Conservation (phyloP, 2,888 invertebrate species). For the Trachelus troglodyta region DNA sequence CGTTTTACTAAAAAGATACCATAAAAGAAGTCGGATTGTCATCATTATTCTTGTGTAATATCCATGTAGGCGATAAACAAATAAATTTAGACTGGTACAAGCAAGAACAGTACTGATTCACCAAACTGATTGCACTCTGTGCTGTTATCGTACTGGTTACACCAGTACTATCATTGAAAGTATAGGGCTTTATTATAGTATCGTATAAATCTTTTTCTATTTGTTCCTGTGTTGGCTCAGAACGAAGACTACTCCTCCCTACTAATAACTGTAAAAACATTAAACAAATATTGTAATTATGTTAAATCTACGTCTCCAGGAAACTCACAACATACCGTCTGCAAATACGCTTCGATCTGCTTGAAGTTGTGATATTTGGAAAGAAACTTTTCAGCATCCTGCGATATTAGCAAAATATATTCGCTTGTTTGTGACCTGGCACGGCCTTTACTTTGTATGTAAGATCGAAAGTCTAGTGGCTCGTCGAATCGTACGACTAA, state of each 20-base stretch:
- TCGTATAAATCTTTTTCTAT: slow-evolving; percentile 71
- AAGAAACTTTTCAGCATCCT: slow-evolving; percentile 51
- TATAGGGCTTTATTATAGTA: slow-evolving; percentile 69
- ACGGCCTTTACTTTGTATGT: slow-evolving; percentile 91
- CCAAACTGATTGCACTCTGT: slow-evolving; percentile 73
- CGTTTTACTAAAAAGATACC: background rate
- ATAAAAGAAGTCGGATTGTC: background rate
- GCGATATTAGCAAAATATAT: slow-evolving; percentile 71
- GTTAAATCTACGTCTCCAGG: background rate
- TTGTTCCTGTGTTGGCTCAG: slow-evolving; percentile 68
- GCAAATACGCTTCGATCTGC: slow-evolving; percentile 70
- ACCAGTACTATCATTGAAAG: slow-evolving; percentile 39
- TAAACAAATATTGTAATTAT: slow-evolving; percentile 21
- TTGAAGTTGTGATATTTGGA: slow-evolving; percentile 67
- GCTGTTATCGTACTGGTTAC: slow-evolving; percentile 65
- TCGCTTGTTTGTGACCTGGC: slow-evolving; percentile 77
- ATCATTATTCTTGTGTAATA: slow-evolving; percentile 23
- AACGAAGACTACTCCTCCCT: slow-evolving; percentile 70
- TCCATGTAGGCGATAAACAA: slow-evolving; percentile 48
- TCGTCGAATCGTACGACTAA: slow-evolving; percentile 81
- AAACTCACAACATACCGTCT: slow-evolving; percentile 56
- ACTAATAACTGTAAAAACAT: slow-evolving; percentile 68
- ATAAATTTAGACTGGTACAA: slow-evolving; percentile 70
- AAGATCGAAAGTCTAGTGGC: slow-evolving; percentile 80
- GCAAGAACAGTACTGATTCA: slow-evolving; percentile 84